Base-by-base conservation (phyloP, 1,140 invertebrate species). In the Nomia melanderi region DNA sequence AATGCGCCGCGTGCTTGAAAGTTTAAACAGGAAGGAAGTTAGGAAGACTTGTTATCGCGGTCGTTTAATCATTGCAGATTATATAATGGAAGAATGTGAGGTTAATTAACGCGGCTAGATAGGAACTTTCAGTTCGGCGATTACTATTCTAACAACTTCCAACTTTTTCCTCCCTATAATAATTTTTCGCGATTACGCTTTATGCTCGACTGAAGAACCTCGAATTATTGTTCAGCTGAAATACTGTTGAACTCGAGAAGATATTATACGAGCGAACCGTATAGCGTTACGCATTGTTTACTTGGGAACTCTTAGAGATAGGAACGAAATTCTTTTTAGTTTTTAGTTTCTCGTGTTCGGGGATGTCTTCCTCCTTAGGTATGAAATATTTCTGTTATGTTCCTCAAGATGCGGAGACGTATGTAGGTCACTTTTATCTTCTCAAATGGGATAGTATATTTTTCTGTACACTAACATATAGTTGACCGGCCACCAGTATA, bases 41-140 rank as follows among this genome's bases (percentile, higher is more conserved):
- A 41, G 66, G 75, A 77, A 77, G 67, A 77, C 66, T 77, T 70
- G 67, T 77, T 77, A 71, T 77, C 67, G 41, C 67, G 67, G 66
- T 77, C 67, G 57, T 54, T 71, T 70, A 77, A 71, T 71, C 57
- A 71, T 71, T 62, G 56, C 12, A 57, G 44, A 53, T 71, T 62
- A 71, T 39, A 67, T 71, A 70, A 71, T 77, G 33, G 41, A 71
- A 71, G 65, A 71, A 71, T 77, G 47, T 62, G 67, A 59, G 59
- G 67, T 62, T 77, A 77, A 77, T 77, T 77, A 71, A 57, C 56
- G 59, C 47, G 66, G 66, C 47, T 39, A 54, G 59, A 47, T 54
- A 63, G 47, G 65, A 60, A 63, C 56, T 77, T 77, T 7, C 23
- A 47, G 53, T 17, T 59, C 64, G 5, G 11, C 31, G 29, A 69